Evolutionary conservation across 2,888 invertebrate genomes (phyloP), one percentile per base, ranked within the genome.

Genomic region (Ceramica pisi): DNA sequence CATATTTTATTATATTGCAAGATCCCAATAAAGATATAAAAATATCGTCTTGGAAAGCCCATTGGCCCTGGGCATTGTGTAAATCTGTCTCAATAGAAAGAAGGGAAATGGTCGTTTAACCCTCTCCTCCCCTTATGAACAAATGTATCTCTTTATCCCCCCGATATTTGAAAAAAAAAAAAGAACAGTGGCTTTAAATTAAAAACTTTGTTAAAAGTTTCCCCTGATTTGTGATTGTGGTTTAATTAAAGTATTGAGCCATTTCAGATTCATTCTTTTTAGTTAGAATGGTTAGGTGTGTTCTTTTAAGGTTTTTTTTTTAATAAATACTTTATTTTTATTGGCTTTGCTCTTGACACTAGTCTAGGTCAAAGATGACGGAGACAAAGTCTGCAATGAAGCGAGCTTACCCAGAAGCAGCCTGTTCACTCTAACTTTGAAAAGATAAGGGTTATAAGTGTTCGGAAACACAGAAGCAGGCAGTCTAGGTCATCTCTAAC

Each of bases 71-170:
- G 93, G 93, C 93, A 87, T 87, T 89, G 89, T 89, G 90, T 90
- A 91, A 93, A 93, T 92, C 92, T 92, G 92, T 91, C 90, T 86
- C 87, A 85, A 87, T 87, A 89, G 90, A 78, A 89, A 91, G 90
- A 87, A 87, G 90, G 90, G 88, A 93, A 92, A 92, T 91, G 85
- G 90, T 88, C 90, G 82, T 88, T 91, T 90, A 92, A 92, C 92
- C 92, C 92, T 88, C 90, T 90, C 91, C 82, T 71, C 87, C 90
- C 90, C 87, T 73, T 70, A 70, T 72, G 84, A 88, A 90, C 86
- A 90, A 91, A 90, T 89, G 86, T 88, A 86, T 87, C 86, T 86
- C 90, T 87, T 87, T 87, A 86, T 83, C 85, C 89, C 89, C 90
- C 82, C 84, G 86, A 88, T 90, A 87, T 89, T 80, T 74, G 75